Conservation (phyloP, 2,113 vertebrate genomes). For the Sinosuthora webbiana region DNA sequence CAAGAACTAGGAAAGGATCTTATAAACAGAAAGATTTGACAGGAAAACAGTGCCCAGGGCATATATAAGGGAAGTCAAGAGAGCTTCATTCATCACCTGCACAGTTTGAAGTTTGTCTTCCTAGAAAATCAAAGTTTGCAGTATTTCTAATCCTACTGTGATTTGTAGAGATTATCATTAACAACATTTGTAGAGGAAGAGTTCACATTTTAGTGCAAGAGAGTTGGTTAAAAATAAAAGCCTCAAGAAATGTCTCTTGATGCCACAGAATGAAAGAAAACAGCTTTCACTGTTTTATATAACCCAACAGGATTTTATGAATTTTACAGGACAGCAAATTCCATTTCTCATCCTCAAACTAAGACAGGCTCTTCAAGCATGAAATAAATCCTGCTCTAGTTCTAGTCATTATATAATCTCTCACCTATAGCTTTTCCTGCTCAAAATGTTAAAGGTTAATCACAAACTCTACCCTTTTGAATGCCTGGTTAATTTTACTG, state of each 20-base stretch:
- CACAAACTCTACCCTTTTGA: neutral
- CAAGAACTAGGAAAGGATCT: neutral
- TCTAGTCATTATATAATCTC: constrained; percentile 28
- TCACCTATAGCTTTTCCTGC: neutral
- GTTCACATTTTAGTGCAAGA: neutral
- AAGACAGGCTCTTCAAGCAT: constrained; percentile 3
- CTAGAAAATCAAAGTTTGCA: neutral
- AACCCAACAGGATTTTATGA: neutral
- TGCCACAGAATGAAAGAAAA: neutral
- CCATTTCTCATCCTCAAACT: neutral
- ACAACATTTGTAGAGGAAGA: neutral
- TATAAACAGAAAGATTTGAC: neutral
- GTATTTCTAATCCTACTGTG: neutral
- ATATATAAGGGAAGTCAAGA: neutral
- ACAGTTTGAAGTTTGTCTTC: neutral
- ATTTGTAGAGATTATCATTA: neutral
- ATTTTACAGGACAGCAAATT: constrained; percentile 38
- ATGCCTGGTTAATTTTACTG: neutral
- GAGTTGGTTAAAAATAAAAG: neutral
- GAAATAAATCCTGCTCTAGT: neutral
- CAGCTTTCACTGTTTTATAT: neutral
- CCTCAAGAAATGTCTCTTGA: neutral
- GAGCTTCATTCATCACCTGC: neutral
- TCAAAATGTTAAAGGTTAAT: constrained; percentile 36
- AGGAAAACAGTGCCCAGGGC: neutral